Conservation (phyloP, 2,113 vertebrate genomes). For the Acrocephalus kingi region DNA sequence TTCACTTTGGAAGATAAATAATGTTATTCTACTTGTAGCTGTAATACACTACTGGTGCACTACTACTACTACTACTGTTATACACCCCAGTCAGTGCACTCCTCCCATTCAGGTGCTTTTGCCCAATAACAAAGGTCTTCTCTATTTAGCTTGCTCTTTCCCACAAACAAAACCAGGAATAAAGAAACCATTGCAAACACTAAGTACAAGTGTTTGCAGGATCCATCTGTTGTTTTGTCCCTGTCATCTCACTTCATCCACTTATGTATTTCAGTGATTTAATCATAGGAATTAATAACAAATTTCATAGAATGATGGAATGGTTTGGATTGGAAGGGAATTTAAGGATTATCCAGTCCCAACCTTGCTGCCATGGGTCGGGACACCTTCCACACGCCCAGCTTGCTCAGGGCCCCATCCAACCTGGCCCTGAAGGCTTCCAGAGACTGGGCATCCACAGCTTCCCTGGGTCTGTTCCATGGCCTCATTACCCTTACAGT, state of each 20-base stretch:
- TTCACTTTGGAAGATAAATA: not conserved
- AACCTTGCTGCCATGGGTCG: rapidly evolving
- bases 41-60: not conserved
- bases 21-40: not conserved
- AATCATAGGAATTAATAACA: not conserved
- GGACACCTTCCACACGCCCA: not conserved
- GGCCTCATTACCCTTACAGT: not conserved
- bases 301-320: not conserved
- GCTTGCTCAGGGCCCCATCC: not conserved
- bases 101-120: not conserved
- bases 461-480: not conserved
- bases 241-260: not conserved
- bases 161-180: not conserved
- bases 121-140: not conserved
- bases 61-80: not conserved
- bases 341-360: not conserved
- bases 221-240: not conserved
- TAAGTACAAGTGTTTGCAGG: not conserved
- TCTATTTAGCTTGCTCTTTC: not conserved
- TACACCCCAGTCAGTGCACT: not conserved
- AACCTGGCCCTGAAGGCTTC: not conserved
- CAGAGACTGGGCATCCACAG: not conserved
- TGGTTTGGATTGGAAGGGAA: not conserved
- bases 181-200: not conserved
- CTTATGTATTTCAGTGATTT: not conserved